Evolutionary conservation across 2,113 vertebrate species (phyloP).

Genomic region (Megalops atlanticus): DNA sequence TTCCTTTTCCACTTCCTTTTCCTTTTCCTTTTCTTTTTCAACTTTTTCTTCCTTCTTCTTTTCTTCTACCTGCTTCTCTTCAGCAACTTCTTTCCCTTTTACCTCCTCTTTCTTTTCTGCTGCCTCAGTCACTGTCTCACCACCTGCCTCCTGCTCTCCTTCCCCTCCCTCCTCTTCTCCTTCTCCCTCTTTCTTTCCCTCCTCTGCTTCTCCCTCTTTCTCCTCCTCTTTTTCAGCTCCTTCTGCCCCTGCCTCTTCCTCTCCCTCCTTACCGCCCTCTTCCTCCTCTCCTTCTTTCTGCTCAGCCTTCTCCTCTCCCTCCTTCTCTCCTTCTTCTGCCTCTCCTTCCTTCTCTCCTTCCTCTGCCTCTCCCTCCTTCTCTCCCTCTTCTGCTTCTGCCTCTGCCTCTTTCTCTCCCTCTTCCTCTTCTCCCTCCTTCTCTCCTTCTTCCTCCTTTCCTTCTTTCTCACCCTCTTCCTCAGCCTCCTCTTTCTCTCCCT

Average conservation of each 20-base stretch:
- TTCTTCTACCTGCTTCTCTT: slow-evolving; percentile 29
- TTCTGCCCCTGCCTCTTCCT: slow-evolving; percentile 27
- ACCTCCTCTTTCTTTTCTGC: slow-evolving; percentile 4
- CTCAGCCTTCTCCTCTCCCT: slow-evolving; percentile 43
- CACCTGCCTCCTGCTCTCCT: not conserved
- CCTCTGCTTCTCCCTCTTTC: slow-evolving; percentile 32
- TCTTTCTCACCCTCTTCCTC: slow-evolving; percentile 73
- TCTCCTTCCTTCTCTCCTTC: slow-evolving; percentile 68
- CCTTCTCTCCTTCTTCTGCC: slow-evolving; percentile 5
- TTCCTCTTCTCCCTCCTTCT: slow-evolving; percentile 45
- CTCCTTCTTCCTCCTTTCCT: slow-evolving; percentile 35
- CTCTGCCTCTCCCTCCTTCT: slow-evolving; percentile 54
- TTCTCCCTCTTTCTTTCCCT: slow-evolving; percentile 34
- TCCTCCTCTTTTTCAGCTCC: slow-evolving; percentile 22
- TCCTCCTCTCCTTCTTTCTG: slow-evolving; percentile 11
- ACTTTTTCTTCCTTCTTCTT: slow-evolving; percentile 41
- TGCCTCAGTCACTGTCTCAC: slow-evolving; percentile 17
- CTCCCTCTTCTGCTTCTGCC: slow-evolving; percentile 14
- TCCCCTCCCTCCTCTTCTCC: slow-evolving; percentile 13
- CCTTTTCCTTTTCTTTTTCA: slow-evolving; percentile 39
- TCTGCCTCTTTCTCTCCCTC: slow-evolving; percentile 28
- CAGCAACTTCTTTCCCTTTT: slow-evolving; percentile 15
- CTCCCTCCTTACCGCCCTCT: no score
- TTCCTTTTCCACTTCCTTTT: slow-evolving; percentile 11
- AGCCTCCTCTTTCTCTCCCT: slow-evolving; percentile 18